Evolutionary conservation across 2,113 vertebrate genomes (phyloP).

Genomic region (Burhinus oedicnemus): DNA sequence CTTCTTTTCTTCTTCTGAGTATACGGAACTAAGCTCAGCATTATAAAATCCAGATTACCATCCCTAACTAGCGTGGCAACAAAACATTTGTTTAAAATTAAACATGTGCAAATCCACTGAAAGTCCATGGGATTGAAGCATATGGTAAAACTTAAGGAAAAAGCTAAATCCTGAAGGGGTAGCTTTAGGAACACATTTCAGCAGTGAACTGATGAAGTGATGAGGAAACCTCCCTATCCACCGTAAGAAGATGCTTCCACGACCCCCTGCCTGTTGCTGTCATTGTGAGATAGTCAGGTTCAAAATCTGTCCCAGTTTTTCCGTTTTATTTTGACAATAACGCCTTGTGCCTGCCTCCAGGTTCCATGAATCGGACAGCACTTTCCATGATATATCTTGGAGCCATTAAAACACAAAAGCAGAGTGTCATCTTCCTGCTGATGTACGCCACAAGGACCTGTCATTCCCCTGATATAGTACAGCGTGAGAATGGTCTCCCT

Average conservation of each 20-base stretch:
- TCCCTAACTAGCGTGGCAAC: not conserved
- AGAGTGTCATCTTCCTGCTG: slow-evolving; percentile 48
- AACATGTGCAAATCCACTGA: not conserved
- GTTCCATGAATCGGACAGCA: not conserved
- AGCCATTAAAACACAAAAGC: slow-evolving; percentile 53
- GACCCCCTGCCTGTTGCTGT: not conserved
- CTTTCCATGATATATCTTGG: slow-evolving; percentile 22
- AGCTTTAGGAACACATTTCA: not conserved
- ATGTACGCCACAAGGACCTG: slow-evolving; percentile 38
- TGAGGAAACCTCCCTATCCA: not conserved
- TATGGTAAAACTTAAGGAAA: not conserved
- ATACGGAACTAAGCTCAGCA: not conserved
- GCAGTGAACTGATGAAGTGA: not conserved
- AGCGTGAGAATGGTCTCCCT: not conserved
- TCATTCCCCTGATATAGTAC: slow-evolving; percentile 39
- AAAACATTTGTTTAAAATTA: not conserved
- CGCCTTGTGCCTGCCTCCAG: not conserved
- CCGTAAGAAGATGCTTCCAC: not conserved
- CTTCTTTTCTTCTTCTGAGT: not conserved
- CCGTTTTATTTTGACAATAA: not conserved
- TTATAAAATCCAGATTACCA: not conserved
- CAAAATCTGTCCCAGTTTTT: not conserved
- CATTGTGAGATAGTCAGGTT: not conserved
- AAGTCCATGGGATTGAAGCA: not conserved
- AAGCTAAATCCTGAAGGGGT: not conserved